phyloP scores from a whole-genome alignment of 2,888 invertebrate genomes.

The Camponotus fellah region DNA sequence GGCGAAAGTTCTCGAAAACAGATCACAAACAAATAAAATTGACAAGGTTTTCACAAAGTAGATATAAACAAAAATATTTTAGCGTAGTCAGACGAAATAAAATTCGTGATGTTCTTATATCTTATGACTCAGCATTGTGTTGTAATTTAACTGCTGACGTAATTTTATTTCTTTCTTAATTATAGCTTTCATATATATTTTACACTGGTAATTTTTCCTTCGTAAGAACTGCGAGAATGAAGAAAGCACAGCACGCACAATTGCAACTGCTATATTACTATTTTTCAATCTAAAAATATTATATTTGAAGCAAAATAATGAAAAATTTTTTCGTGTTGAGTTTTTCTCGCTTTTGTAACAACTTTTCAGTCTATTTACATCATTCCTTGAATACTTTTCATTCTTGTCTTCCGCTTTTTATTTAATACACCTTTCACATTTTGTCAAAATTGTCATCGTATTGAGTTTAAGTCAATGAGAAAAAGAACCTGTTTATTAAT shows the following conservation, averaged over 20 bases:
- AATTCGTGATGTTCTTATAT: too few species aligned
- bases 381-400: not conserved
- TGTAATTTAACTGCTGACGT: not conserved
- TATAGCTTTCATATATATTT: not conserved
- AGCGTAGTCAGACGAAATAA: not conserved
- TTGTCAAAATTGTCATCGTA: not conserved
- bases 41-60: not conserved
- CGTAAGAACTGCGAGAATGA: not conserved
- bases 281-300: conserved; percentile 16
- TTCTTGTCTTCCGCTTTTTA: not conserved
- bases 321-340: conserved; percentile 6
- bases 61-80: not conserved
- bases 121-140: not conserved
- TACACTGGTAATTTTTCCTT: not conserved
- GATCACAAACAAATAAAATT: conserved; percentile 4
- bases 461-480: not conserved
- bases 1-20: not conserved
- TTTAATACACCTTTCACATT: not conserved
- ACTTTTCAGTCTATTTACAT: conserved; percentile 22
- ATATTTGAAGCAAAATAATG: conserved; percentile 26
- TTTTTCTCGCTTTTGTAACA: conserved; percentile 33
- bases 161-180: conserved; percentile 8
- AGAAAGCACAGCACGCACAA: conserved; percentile 12
- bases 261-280: conserved; percentile 1
- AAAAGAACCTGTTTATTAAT: not conserved